Evolutionary conservation across 2,113 vertebrate genomes (phyloP).

Genomic region (Aramus guarauna): DNA sequence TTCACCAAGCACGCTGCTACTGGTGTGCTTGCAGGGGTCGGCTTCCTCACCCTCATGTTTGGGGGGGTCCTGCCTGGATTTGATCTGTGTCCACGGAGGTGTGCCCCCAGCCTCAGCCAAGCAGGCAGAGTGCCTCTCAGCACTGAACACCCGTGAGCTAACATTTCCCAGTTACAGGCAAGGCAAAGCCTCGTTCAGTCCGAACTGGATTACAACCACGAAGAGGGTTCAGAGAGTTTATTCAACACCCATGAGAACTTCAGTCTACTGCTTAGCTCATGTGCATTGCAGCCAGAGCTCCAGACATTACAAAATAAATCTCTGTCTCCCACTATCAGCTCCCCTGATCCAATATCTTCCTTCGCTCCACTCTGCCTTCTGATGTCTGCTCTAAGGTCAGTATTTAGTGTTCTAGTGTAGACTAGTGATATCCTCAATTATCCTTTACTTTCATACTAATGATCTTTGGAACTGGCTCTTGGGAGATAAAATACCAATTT

Average conservation of each 20-base stretch:
- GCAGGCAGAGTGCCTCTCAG: not conserved
- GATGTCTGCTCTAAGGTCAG: not conserved
- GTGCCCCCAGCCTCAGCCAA: not conserved
- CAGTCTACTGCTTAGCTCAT: not conserved
- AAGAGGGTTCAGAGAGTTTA: not conserved
- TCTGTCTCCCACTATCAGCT: not conserved
- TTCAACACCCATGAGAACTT: not conserved
- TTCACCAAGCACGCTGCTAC: not conserved
- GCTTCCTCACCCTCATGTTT: not conserved
- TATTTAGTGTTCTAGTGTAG: not conserved
- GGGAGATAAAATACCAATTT: not conserved
- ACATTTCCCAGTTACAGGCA: not conserved
- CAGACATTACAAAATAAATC: not conserved
- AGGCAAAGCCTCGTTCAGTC: not conserved
- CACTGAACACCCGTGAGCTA: not conserved
- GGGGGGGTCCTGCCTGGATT: not conserved
- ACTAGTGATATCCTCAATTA: not conserved
- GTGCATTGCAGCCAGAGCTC: not conserved
- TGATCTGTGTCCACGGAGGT: fast-evolving
- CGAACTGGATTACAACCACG: not conserved
- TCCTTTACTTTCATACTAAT: not conserved
- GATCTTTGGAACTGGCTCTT: not conserved
- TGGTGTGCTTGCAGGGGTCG: not conserved
- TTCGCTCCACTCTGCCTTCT: not conserved
- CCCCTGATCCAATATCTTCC: not conserved